phyloP scores from a whole-genome alignment of 2,888 invertebrate species.

The Adineta ricciae region DNA sequence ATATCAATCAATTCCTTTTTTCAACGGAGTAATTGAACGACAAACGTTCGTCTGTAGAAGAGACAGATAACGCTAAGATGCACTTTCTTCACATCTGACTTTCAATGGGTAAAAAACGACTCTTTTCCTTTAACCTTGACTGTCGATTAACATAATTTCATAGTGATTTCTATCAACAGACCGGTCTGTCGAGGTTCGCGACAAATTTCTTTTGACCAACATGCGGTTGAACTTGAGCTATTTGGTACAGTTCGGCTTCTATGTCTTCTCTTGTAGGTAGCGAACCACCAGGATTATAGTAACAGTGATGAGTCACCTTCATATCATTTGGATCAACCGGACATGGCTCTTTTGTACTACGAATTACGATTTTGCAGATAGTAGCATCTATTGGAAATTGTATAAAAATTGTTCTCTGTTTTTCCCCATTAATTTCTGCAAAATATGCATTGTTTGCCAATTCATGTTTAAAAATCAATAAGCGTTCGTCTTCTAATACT shows the following conservation, averaged over 20 bases:
- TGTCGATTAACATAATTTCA: no score
- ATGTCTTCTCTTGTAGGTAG: not conserved
- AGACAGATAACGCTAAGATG: no score
- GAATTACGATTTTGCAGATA: not conserved
- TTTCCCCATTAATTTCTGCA: no score
- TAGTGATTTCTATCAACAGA: not conserved
- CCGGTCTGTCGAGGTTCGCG: not conserved
- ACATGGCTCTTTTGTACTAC: no score
- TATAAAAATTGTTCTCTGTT: not conserved
- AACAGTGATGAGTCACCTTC: not conserved
- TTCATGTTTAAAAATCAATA: not conserved
- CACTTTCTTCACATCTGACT: no score
- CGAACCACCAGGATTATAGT: not conserved
- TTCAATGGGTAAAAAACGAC: no score
- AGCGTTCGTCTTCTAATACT: no score
- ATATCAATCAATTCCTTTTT: no score
- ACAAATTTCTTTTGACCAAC: not conserved
- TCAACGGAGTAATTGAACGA: no score
- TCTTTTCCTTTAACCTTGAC: no score
- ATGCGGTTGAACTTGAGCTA: not conserved
- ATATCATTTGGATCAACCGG: no score
- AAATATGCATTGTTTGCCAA: not conserved
- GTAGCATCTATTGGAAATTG: not conserved
- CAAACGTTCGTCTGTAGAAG: no score
- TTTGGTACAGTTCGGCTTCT: not conserved